Percentiles rank a stretch among this genome's conserved stretches.
Conservation (phyloP, 2,113 vertebrate genomes). For the Thinocorus orbignyianus region DNA sequence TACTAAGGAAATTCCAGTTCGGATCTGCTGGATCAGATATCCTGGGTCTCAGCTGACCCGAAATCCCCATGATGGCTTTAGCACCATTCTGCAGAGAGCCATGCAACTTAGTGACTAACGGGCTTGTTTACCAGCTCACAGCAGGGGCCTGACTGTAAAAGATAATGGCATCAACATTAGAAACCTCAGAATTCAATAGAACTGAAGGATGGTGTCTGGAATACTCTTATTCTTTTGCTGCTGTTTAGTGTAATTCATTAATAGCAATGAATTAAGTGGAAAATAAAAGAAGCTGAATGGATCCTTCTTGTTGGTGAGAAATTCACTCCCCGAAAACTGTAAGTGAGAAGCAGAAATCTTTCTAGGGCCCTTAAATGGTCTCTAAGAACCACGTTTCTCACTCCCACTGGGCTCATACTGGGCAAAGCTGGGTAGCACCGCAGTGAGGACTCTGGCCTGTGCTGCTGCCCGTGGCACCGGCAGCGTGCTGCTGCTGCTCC, state of each 20-base stretch:
- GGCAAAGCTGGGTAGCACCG: not conserved
- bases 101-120: not conserved
- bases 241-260: not conserved
- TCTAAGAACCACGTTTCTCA: not conserved
- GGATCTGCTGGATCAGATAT: constrained; percentile 65
- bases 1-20: constrained; percentile 73
- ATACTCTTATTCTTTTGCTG: not conserved
- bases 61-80: constrained; percentile 62
- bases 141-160: not conserved
- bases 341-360: not conserved
- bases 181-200: not conserved
- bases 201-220: not conserved
- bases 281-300: not conserved
- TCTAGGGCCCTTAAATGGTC: not conserved
- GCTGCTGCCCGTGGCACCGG: not conserved
- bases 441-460: not conserved
- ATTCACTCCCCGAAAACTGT: not conserved
- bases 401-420: not conserved
- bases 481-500: not conserved
- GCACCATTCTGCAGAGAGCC: constrained; percentile 59
- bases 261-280: not conserved
- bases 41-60: constrained; percentile 69
- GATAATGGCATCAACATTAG: not conserved
- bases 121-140: constrained; percentile 5
- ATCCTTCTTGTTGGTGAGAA: not conserved